These are phyloP conservation scores for Sthenelais limicola DNA, from an alignment of 2,888 invertebrate genomes.

Conservation along the genomic window DNA sequence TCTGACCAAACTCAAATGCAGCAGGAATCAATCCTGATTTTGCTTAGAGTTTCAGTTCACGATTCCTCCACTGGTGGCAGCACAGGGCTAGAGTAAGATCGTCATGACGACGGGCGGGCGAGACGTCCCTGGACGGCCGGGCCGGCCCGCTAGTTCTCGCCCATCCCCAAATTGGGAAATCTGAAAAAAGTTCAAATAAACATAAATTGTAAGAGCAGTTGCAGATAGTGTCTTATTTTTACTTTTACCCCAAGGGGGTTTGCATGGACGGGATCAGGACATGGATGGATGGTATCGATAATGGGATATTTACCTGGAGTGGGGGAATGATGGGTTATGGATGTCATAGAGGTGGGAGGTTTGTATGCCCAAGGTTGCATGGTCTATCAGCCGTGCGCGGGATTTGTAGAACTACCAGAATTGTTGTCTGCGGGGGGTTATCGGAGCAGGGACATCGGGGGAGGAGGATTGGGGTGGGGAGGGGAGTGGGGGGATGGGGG, in stretches of 20 bases:
- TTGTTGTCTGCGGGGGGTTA: not conserved
- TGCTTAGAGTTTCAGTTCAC: not conserved
- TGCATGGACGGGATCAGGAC: not conserved
- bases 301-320: not conserved
- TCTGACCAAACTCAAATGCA: too few species aligned
- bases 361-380: not conserved
- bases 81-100: too few species aligned
- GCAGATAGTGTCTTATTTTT: too few species aligned
- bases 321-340: not conserved
- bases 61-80: slow-evolving; percentile 5
- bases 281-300: slow-evolving; percentile 12
- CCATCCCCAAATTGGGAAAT: not conserved
- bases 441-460: not conserved
- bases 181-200: too few species aligned
- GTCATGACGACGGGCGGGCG: too few species aligned
- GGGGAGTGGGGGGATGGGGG: not conserved
- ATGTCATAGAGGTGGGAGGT: slow-evolving; percentile 4
- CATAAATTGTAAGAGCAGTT: too few species aligned
- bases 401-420: too few species aligned
- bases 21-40: too few species aligned
- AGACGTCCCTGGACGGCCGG: not conserved
- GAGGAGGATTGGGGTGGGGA: not conserved
- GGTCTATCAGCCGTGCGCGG: not conserved
- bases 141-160: not conserved
- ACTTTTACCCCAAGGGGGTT: too few species aligned